Base-by-base conservation (phyloP, 2,797 vertebrate species). In the Odontamblyopus lacepedii region DNA sequence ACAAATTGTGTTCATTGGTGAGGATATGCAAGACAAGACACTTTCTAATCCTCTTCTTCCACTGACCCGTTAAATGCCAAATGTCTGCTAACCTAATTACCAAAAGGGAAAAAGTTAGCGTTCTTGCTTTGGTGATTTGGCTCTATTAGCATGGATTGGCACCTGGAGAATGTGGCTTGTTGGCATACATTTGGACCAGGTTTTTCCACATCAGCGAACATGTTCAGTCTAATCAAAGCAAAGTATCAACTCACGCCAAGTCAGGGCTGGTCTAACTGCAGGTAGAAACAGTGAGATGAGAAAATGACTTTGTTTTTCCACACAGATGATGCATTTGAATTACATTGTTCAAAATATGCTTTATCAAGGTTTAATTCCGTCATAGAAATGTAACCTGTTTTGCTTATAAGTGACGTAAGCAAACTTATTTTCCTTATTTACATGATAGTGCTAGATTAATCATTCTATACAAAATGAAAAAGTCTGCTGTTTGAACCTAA, bases 221-320 rank as follows among this genome's bases (percentile, higher is more conserved):
- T 67, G 11, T 67, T 69, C 27, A 73, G 70, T 63, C 55, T 75
- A 79, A 73, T 55, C 64, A 77, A 77, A 69, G 32, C 61, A 79
- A 71, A 71, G 12, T n/a, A 69, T 6, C 59, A 29, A 60, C 38
- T 66, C 61, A 72, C 44, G 70, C 35, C 60, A 75, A 69, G 73
- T 48, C 70, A 38, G 73, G 63, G 57, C 69, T 44, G 56, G 51
- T 56, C 27, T 64, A 35, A 23, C 53, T 55, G 23, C 59, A 26
- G 53, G 26, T 67, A 63, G 5, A 61, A 30, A 38, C 13, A 48
- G 44, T 48, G 15, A 13, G 44, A 16, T 48, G 7, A 16, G 15
- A 61, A 30, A 61, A 61, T 7, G 0, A 30, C 13, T 30, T 26
- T 59, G 56, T 27, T 59, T 38, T 38, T 56, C 7, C 16, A 32